A percentile compares a stretch with the other conserved stretches of the same genome.
These are phyloP conservation scores for Lethenteron reissneri DNA, from an alignment of 2,113 vertebrate species.

Conservation along the genomic window DNA sequence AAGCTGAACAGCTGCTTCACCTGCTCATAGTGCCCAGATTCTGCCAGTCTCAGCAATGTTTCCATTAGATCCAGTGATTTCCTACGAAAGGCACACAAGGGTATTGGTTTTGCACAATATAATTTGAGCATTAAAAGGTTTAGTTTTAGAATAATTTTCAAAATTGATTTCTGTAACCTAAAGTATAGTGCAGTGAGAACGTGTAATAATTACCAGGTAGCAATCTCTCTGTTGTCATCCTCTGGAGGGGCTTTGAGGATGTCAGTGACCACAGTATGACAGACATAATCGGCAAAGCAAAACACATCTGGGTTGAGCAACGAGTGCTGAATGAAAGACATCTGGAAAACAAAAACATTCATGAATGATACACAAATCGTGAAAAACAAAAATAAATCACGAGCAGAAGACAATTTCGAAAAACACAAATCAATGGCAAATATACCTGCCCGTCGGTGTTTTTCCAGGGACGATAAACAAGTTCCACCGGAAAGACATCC, in stretches of 20 bases:
- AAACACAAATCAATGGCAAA: too few relatives aligned
- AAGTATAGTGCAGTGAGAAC: neutral
- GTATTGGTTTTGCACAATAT: too few relatives aligned
- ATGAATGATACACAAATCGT: neutral
- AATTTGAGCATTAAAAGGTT: too few relatives aligned
- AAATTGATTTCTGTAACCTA: too few relatives aligned
- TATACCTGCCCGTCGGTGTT: slow-evolving; percentile 83
- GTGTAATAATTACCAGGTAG: slow-evolving; percentile 50
- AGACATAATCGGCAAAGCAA: slow-evolving; percentile 89
- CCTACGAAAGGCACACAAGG: slow-evolving; percentile 25
- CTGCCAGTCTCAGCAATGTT: slow-evolving; percentile 63
- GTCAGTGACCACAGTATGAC: slow-evolving; percentile 80
- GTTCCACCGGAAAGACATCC: slow-evolving; percentile 86
- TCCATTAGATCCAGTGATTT: slow-evolving; percentile 98
- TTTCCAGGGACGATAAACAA: slow-evolving; percentile 94
- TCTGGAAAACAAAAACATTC: slow-evolving; percentile 20
- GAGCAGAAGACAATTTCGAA: neutral
- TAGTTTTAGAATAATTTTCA: too few relatives aligned
- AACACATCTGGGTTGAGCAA: slow-evolving; percentile 90
- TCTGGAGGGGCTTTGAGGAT: slow-evolving; percentile 98
- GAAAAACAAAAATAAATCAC: neutral
- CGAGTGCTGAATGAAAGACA: slow-evolving; percentile 95
- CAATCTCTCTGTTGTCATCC: slow-evolving; percentile 95
- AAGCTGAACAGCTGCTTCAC: slow-evolving; percentile 97
- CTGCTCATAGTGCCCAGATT: slow-evolving; percentile 91